Conservation (phyloP, 1,140 invertebrate species). For the Diachasmimorpha longicaudata region DNA sequence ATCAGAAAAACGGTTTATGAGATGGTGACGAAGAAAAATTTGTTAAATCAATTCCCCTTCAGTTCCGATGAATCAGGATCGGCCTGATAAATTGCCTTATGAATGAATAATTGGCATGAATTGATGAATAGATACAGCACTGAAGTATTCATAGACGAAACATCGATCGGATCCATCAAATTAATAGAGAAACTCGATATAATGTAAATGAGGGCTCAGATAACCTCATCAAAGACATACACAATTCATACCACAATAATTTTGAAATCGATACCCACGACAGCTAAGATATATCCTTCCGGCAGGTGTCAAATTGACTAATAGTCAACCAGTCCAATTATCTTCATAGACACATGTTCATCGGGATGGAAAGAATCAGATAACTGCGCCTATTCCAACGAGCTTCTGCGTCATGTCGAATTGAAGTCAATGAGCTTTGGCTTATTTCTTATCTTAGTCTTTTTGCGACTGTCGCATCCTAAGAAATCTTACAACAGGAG, state of each 20-base stretch:
- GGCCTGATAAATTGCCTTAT: neutral
- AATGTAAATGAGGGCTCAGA: neutral
- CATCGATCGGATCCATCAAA: neutral
- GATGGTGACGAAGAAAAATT: no score
- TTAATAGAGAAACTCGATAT: neutral
- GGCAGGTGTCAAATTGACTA: slow-evolving; percentile 11
- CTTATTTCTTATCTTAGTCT: neutral
- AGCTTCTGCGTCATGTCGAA: neutral
- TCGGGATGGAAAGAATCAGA: neutral
- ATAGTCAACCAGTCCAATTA: slow-evolving; percentile 1
- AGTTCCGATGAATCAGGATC: no score
- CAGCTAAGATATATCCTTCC: slow-evolving; percentile 1
- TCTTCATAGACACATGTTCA: neutral
- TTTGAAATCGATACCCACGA: neutral
- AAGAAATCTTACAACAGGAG: neutral
- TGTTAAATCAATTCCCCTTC: no score
- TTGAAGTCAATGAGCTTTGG: neutral
- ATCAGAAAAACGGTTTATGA: no score
- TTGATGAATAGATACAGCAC: neutral
- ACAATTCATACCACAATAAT: neutral
- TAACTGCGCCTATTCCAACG: neutral
- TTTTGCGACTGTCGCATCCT: neutral
- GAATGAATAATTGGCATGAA: neutral
- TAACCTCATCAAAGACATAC: neutral
- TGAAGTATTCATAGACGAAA: no score